Conservation (phyloP, 2,113 vertebrate genomes). For the Haliaeetus leucogaster region DNA sequence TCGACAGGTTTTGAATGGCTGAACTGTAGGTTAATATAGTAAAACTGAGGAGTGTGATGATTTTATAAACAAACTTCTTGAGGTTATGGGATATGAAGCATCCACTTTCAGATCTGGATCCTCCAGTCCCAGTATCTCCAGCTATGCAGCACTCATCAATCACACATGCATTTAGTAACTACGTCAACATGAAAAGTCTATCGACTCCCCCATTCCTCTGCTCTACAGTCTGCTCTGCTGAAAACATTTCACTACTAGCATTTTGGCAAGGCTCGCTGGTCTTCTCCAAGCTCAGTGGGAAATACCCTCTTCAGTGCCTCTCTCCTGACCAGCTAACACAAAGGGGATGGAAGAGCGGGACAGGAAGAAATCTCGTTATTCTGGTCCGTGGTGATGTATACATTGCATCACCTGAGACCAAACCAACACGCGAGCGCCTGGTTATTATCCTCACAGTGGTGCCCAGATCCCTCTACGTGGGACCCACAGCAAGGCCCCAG, state of each 20-base stretch:
- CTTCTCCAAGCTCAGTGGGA: neutral
- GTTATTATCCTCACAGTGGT: neutral
- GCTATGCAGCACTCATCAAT: neutral
- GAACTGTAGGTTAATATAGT: accelerated
- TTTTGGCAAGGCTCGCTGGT: neutral
- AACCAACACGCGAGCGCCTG: neutral
- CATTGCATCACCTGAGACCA: neutral
- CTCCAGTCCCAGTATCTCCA: neutral
- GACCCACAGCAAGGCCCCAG: neutral
- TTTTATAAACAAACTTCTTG: neutral
- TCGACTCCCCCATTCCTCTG: neutral
- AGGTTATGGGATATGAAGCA: neutral
- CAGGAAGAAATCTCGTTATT: neutral
- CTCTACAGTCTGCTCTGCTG: neutral
- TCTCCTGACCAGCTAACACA: neutral
- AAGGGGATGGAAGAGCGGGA: too few species aligned
- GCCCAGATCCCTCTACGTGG: accelerated
- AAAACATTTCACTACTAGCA: neutral
- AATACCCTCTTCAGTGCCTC: neutral
- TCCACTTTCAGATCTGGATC: neutral
- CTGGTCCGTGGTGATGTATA: accelerated
- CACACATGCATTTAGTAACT: neutral
- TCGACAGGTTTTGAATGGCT: neutral
- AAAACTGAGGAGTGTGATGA: neutral
- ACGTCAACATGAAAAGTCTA: neutral